Evolutionary conservation across 1,140 invertebrate genomes (phyloP).

Genomic region (Branchinecta lynchi): DNA sequence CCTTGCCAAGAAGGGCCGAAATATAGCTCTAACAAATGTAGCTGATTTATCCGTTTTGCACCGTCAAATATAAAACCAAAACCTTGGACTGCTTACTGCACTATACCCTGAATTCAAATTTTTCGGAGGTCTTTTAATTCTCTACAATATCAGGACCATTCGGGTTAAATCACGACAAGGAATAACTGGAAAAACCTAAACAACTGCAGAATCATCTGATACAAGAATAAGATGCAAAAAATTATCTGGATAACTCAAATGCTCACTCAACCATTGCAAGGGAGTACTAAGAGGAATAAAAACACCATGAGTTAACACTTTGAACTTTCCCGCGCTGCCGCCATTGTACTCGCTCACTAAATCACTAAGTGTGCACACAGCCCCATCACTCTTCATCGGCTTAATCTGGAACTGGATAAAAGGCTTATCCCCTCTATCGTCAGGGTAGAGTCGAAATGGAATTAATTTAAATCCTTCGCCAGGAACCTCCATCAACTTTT

Average conservation of each 20-base stretch:
- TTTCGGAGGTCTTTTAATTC: too few species aligned
- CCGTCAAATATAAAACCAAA: too few species aligned
- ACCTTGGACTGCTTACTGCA: too few species aligned
- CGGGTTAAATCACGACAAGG: too few species aligned
- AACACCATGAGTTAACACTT: conserved; percentile 76
- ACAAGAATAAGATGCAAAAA: conserved; percentile 61
- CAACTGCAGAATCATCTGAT: background rate
- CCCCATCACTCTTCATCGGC: conserved; percentile 53
- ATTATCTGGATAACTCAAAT: conserved; percentile 96
- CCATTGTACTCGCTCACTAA: conserved; percentile 52
- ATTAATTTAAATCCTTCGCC: conserved; percentile 77
- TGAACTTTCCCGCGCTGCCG: conserved; percentile 40
- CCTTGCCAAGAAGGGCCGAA: too few species aligned
- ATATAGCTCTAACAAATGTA: too few species aligned
- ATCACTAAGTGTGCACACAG: conserved; percentile 51
- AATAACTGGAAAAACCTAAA: too few species aligned
- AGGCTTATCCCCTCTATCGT: conserved; percentile 23
- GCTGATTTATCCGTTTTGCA: too few species aligned
- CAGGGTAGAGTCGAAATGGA: conserved; percentile 68
- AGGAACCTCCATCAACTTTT: conserved; percentile 73
- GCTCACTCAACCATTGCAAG: conserved; percentile 91
- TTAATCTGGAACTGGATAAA: conserved; percentile 55
- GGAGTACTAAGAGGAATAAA: conserved; percentile 73
- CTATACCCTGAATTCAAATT: too few species aligned
- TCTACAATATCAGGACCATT: too few species aligned